Evolutionary conservation across 2,113 vertebrate species (phyloP).

Genomic region (Coturnix japonica): DNA sequence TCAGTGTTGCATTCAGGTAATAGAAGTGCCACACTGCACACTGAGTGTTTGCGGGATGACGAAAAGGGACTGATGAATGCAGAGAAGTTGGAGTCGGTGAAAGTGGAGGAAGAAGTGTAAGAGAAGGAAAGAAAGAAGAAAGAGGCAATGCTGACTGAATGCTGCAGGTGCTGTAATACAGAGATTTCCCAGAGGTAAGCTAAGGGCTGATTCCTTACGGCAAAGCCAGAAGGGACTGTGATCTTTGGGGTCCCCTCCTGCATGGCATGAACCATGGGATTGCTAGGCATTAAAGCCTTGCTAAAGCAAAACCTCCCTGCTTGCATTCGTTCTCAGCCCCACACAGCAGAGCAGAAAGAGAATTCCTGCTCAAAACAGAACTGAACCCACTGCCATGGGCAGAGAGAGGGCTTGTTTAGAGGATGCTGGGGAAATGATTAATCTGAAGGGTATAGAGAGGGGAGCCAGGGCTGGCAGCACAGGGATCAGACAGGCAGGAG

Average conservation of each 20-base stretch:
- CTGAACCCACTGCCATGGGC: neutral
- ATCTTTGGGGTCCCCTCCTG: neutral
- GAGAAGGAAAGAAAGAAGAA: neutral
- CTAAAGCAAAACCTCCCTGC: neutral
- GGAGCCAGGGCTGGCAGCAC: neutral
- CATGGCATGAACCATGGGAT: neutral
- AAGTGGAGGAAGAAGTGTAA: neutral
- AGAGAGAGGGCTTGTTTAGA: neutral
- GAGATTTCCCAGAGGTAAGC: neutral
- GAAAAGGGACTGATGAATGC: neutral
- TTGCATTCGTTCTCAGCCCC: neutral
- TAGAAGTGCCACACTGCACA: neutral
- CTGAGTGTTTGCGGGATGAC: neutral
- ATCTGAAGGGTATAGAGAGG: neutral
- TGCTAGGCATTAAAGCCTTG: neutral
- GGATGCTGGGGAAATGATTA: neutral
- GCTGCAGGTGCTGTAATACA: accelerated
- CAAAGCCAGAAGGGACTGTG: neutral
- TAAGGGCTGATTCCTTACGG: neutral
- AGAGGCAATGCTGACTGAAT: neutral
- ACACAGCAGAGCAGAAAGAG: neutral
- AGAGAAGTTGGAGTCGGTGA: neutral
- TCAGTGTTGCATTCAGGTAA: neutral
- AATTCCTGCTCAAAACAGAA: neutral
- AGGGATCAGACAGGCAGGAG: accelerated